Evolutionary conservation across 2,113 vertebrate genomes (phyloP).

Genomic region (Megaptera novaeangliae): DNA sequence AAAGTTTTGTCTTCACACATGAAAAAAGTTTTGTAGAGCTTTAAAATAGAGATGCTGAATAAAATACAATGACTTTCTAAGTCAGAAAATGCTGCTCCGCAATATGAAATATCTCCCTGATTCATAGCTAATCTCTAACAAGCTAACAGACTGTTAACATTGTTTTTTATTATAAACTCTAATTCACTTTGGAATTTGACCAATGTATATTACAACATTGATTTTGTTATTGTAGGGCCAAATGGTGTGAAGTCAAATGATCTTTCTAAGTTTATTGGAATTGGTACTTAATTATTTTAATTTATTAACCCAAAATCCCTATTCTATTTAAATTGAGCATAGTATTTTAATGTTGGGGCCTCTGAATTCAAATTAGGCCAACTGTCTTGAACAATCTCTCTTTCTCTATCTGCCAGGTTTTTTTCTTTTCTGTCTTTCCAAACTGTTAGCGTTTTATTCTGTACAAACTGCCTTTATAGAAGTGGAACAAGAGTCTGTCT

Average conservation of each 20-base stretch:
- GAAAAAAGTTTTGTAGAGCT: background rate
- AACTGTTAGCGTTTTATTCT: background rate
- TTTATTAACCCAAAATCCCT: background rate
- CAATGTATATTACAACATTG: background rate
- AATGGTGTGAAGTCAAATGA: slow-evolving; percentile 6
- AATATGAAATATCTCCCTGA: background rate
- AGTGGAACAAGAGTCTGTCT: background rate
- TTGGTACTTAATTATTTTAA: slow-evolving; percentile 47
- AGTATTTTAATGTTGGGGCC: slow-evolving; percentile 21
- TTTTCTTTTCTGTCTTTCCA: background rate
- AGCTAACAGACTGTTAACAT: background rate
- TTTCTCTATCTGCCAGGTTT: slow-evolving; percentile 16
- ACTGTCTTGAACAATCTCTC: background rate
- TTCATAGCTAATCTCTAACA: background rate
- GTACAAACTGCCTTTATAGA: background rate
- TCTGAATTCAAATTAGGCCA: background rate
- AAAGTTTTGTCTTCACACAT: background rate
- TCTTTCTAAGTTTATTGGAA: slow-evolving; percentile 36
- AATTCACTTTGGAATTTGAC: slow-evolving; percentile 38
- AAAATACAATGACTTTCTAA: background rate
- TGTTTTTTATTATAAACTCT: slow-evolving; percentile 12
- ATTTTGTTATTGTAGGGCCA: slow-evolving; percentile 5
- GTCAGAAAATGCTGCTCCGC: background rate
- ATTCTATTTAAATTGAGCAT: background rate
- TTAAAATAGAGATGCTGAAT: slow-evolving; percentile 22